Percentiles rank a stretch among this genome's conserved stretches.
phyloP scores from a whole-genome alignment of 1,140 invertebrate species.

The Nixonia krombeini region DNA sequence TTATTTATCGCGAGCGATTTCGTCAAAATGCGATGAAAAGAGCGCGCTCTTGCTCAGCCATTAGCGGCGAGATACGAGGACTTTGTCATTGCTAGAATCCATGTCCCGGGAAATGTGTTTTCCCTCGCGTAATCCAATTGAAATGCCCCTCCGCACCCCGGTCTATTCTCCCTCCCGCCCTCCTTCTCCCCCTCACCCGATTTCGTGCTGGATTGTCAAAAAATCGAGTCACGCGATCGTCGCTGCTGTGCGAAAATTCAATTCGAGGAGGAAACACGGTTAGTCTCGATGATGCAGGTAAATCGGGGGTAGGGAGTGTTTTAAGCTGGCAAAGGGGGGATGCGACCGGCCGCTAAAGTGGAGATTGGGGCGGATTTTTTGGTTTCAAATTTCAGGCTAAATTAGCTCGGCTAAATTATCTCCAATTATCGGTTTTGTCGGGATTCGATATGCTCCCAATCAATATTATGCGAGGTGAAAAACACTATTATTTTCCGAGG shows the following conservation, averaged over 20 bases:
- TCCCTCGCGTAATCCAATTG: constrained; percentile 62
- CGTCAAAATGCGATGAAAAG: constrained; percentile 56
- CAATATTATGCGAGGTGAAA: constrained; percentile 6
- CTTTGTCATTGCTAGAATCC: constrained; percentile 55
- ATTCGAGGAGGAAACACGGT: constrained; percentile 62
- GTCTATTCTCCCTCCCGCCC: background rate
- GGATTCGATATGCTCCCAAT: constrained; percentile 10
- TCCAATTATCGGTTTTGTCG: constrained; percentile 51
- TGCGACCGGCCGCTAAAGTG: constrained; percentile 7
- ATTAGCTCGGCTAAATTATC: constrained; percentile 61
- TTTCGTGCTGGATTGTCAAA: constrained; percentile 58
- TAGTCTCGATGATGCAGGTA: constrained; percentile 62
- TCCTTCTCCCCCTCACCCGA: constrained; percentile 16
- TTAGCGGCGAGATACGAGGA: constrained; percentile 59
- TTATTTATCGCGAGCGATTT: constrained; percentile 66
- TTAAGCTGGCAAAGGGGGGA: constrained; percentile 2
- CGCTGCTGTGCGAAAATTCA: constrained; percentile 62
- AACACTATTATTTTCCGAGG: background rate
- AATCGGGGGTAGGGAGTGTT: constrained; percentile 34
- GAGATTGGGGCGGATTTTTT: constrained; percentile 51
- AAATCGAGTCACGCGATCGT: constrained; percentile 66
- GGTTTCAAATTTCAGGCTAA: constrained; percentile 57
- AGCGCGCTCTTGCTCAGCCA: constrained; percentile 46
- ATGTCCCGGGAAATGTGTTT: constrained; percentile 41
- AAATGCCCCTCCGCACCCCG: constrained; percentile 45